phyloP scores from a whole-genome alignment of 1,140 invertebrate species.

The Eriosoma lanigerum region DNA sequence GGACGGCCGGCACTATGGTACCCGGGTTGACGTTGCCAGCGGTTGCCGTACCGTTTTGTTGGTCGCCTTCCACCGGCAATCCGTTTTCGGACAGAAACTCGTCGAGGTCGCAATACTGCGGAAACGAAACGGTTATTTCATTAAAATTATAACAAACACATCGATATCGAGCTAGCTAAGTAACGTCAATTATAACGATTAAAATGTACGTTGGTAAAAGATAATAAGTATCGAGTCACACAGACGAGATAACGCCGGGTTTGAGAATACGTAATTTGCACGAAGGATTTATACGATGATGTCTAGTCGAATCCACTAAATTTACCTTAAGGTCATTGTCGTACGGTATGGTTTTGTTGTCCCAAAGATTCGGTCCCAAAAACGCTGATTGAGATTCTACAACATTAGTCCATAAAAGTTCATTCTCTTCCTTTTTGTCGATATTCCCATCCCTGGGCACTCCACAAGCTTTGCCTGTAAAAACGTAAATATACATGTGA shows the following conservation, averaged over 20 bases:
- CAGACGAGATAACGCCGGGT: too few species aligned
- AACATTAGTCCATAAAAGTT: conserved; percentile 78
- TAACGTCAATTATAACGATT: too few species aligned
- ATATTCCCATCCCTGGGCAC: conserved; percentile 55
- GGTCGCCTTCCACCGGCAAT: conserved; percentile 71
- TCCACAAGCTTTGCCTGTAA: conserved; percentile 56
- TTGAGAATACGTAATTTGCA: too few species aligned
- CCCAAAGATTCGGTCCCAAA: conserved; percentile 91
- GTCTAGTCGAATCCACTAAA: too few species aligned
- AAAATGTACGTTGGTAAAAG: too few species aligned
- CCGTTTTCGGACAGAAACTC: conserved; percentile 94
- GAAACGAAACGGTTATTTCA: not conserved
- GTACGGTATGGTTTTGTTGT: conserved; percentile 80
- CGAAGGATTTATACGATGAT: too few species aligned
- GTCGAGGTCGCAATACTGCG: conserved; percentile 94
- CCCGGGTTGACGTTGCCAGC: conserved; percentile 34
- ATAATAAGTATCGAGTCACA: too few species aligned
- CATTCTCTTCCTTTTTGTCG: conserved; percentile 81
- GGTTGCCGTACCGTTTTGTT: conserved; percentile 55
- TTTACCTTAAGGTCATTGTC: conserved; percentile 92
- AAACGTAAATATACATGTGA: conserved; percentile 47
- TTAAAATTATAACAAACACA: too few species aligned
- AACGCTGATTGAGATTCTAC: conserved; percentile 86
- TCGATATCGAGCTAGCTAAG: too few species aligned
- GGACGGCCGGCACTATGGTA: conserved; percentile 69